phyloP scores from a whole-genome alignment of 2,888 invertebrate genomes.

The Pomacea canaliculata region DNA sequence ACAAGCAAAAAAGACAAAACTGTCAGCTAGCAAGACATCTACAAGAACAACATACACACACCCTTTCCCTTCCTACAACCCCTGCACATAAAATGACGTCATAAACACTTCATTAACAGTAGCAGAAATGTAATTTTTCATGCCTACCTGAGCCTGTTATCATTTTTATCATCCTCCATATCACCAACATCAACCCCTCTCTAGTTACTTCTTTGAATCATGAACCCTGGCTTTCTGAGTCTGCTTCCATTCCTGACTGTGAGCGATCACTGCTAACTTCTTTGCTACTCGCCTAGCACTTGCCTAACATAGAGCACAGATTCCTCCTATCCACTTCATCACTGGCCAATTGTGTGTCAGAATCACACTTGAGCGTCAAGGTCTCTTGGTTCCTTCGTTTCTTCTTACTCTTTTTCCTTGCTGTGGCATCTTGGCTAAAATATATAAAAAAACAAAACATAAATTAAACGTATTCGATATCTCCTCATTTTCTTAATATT shows the following conservation, averaged over 20 bases:
- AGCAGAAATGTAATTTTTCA: too few relatives aligned
- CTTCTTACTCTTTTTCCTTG: conserved; percentile 63
- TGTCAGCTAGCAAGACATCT: too few relatives aligned
- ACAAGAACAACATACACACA: too few relatives aligned
- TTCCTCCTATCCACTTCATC: conserved; percentile 12
- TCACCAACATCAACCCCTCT: conserved; percentile 6
- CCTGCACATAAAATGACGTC: too few relatives aligned
- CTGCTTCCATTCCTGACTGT: conserved; percentile 59
- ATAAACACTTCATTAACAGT: too few relatives aligned
- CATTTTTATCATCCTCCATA: conserved; percentile 22
- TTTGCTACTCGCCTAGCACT: conserved; percentile 29
- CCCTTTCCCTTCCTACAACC: too few relatives aligned
- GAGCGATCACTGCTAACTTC: conserved; percentile 35
- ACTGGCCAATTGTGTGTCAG: conserved; percentile 58
- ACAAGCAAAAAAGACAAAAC: too few relatives aligned
- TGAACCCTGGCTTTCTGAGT: conserved; percentile 58
- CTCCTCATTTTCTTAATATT: too few relatives aligned
- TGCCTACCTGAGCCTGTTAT: conserved; percentile 78
- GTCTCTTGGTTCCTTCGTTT: conserved; percentile 58
- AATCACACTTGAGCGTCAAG: conserved; percentile 66
- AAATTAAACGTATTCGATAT: too few relatives aligned
- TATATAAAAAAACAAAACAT: conserved; percentile 2
- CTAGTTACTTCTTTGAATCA: conserved; percentile 29
- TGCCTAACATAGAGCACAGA: background rate
- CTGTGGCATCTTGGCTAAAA: conserved; percentile 38